A percentile compares a stretch with the other conserved stretches of the same genome.
Conservation (phyloP, 2,797 vertebrate genomes). For the Cyprinodon diabolis region DNA sequence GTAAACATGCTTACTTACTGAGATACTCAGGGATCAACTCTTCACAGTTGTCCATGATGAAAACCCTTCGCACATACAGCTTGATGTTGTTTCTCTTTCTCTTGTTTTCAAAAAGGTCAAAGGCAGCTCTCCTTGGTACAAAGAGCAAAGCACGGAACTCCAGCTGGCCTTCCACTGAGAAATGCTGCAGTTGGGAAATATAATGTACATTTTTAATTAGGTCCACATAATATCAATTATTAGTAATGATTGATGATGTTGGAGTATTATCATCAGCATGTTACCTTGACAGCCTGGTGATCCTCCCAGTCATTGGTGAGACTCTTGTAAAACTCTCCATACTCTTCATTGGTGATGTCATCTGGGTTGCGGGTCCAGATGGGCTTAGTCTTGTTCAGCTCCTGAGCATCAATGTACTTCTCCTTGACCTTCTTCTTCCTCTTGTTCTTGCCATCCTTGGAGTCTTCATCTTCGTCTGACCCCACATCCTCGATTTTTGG, state of each 20-base stretch:
- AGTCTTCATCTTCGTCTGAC: constrained; percentile 88
- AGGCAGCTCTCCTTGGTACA: constrained; percentile 88
- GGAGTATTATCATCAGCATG: not conserved
- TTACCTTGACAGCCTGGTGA: constrained; percentile 91
- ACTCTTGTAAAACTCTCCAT: constrained; percentile 95
- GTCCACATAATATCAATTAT: not conserved
- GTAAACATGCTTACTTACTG: constrained; percentile 81
- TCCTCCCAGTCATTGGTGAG: constrained; percentile 98
- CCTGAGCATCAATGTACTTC: constrained; percentile 83
- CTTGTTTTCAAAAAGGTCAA: constrained; percentile 92
- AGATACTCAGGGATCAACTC: constrained; percentile 96
- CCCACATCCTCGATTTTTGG: constrained; percentile 81
- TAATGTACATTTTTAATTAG: not conserved
- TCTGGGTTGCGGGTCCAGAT: constrained; percentile 98
- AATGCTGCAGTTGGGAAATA: constrained; percentile 67
- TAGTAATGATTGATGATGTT: not conserved
- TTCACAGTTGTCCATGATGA: constrained; percentile 99
- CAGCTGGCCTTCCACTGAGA: constrained; percentile 88
- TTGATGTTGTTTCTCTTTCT: constrained; percentile 96
- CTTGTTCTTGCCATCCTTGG: constrained; percentile 89
- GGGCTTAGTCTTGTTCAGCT: constrained; percentile 94
- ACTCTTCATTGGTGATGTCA: constrained; percentile 93
- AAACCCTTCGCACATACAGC: constrained; percentile 94
- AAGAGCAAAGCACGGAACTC: constrained; percentile 93
- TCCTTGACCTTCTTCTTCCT: constrained; percentile 96